A percentile compares a stretch with the other conserved stretches of the same genome.
Conservation (phyloP, 2,113 vertebrate genomes). For the Carassius auratus region DNA sequence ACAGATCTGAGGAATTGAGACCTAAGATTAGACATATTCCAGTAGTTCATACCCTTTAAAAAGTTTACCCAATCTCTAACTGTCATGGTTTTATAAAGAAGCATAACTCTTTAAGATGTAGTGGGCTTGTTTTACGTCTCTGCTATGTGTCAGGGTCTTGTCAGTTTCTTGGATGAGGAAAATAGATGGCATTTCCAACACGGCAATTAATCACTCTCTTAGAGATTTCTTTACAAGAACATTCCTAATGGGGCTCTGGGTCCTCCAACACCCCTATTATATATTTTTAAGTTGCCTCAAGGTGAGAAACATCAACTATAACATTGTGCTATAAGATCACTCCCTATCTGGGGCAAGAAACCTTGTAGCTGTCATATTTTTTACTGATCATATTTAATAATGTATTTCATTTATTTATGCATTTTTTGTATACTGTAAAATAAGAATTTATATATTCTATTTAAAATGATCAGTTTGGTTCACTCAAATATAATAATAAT, state of each 20-base stretch:
- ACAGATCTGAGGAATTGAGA: background rate
- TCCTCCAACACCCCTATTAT: background rate
- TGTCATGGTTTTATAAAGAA: slow-evolving; percentile 27
- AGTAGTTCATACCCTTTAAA: background rate
- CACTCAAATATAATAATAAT: too few species aligned
- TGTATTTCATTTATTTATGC: too few species aligned
- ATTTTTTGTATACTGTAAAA: too few species aligned
- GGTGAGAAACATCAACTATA: background rate
- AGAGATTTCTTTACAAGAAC: slow-evolving; percentile 58
- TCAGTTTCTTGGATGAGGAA: slow-evolving; percentile 62
- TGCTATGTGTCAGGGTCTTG: slow-evolving; percentile 32
- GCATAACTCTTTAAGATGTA: slow-evolving; percentile 46
- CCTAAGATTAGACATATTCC: background rate
- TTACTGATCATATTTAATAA: too few species aligned
- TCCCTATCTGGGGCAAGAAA: too few species aligned
- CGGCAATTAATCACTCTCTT: slow-evolving; percentile 24
- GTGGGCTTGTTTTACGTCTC: slow-evolving; percentile 46
- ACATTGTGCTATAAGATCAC: too few species aligned
- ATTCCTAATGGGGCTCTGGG: background rate
- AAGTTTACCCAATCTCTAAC: slow-evolving; percentile 36
- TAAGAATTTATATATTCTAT: too few species aligned
- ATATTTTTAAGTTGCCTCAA: background rate
- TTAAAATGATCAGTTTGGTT: too few species aligned
- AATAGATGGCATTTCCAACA: slow-evolving; percentile 44
- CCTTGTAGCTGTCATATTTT: too few species aligned